Percentiles rank a stretch among this genome's conserved stretches.
Conservation (phyloP, 2,888 invertebrate genomes). For the Polyommatus icarus region DNA sequence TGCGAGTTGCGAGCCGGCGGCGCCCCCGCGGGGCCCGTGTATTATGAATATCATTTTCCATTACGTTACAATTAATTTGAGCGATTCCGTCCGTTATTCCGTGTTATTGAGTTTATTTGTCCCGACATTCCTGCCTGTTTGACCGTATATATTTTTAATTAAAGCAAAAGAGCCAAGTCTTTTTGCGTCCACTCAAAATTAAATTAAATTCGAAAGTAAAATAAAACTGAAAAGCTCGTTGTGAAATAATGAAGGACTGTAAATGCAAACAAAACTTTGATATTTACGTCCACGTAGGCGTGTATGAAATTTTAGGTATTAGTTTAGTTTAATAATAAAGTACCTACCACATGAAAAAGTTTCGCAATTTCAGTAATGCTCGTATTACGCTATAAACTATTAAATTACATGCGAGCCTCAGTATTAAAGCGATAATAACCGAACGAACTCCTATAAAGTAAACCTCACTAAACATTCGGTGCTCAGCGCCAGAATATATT, state of each 20-base stretch:
- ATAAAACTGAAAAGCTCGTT: neutral
- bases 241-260: neutral
- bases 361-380: neutral
- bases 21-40: conserved; percentile 7
- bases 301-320: neutral
- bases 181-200: neutral
- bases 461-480: neutral
- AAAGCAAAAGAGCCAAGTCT: neutral
- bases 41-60: conserved; percentile 29
- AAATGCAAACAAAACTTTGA: neutral
- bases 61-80: conserved; percentile 30
- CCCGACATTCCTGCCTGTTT: neutral
- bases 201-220: neutral
- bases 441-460: neutral
- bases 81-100: conserved; percentile 14
- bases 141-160: conserved; percentile 7
- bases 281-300: conserved; percentile 1
- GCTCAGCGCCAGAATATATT: conserved; percentile 10
- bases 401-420: neutral
- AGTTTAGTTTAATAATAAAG: conserved; percentile 12
- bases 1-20: neutral
- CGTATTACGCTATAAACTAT: neutral
- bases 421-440: neutral
- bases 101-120: conserved; percentile 23
- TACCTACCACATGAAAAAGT: neutral